phyloP scores from a whole-genome alignment of 2,797 vertebrate genomes.

The Pampus argenteus region DNA sequence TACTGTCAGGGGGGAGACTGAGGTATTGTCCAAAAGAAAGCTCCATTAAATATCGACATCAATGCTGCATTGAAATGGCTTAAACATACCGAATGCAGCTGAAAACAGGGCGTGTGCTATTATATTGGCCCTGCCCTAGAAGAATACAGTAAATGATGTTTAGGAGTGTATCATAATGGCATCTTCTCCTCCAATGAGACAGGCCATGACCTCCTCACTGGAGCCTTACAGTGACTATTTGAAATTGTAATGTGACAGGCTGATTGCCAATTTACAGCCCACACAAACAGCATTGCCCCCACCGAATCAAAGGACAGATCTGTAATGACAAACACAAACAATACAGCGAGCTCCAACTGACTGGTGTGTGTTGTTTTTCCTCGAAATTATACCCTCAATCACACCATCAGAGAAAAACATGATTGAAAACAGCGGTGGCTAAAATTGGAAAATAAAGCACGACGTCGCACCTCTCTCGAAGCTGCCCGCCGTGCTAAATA shows the following conservation, averaged over 20 bases:
- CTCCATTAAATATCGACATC: constrained; percentile 35
- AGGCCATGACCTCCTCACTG: constrained; percentile 46
- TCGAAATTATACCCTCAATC: constrained; percentile 10
- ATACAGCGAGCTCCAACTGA: constrained; percentile 1
- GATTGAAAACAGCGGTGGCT: constrained; percentile 18
- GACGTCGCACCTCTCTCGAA: constrained; percentile 19
- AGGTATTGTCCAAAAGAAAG: constrained; percentile 19
- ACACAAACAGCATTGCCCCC: constrained; percentile 45
- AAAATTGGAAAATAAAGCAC: constrained; percentile 14
- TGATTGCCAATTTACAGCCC: constrained; percentile 71
- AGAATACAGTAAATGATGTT: constrained; percentile 35
- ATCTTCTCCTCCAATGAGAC: constrained; percentile 24
- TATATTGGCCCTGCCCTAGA: constrained; percentile 6
- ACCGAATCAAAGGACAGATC: constrained; percentile 53
- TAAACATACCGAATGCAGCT: background rate
- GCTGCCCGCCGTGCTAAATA: constrained; percentile 31
- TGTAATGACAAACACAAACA: constrained; percentile 54
- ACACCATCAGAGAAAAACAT: background rate
- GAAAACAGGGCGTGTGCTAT: background rate
- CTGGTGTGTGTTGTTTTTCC: background rate
- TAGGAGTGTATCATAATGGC: constrained; percentile 33
- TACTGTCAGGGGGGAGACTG: background rate
- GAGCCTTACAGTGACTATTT: constrained; percentile 49
- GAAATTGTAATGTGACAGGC: constrained; percentile 67
- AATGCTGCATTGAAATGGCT: constrained; percentile 7